Conservation (phyloP, 1,140 invertebrate genomes). For the Babylonia areolata region DNA sequence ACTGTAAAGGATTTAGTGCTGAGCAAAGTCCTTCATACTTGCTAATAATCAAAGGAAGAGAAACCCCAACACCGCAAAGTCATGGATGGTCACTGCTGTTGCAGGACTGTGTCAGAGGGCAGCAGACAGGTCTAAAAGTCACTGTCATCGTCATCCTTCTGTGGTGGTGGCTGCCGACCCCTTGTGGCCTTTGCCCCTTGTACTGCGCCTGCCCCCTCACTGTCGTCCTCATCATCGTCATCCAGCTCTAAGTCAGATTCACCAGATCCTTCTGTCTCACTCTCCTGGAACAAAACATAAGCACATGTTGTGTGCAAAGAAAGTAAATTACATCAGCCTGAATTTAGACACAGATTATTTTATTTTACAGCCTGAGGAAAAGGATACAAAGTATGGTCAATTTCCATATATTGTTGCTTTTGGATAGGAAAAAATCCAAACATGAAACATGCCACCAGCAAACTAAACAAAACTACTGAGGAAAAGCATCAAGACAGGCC, state of each 20-base stretch:
- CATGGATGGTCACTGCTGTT: too few relatives aligned
- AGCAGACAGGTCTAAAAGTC: constrained; percentile 57
- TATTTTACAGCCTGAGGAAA: too few relatives aligned
- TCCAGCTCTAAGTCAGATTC: constrained; percentile 68
- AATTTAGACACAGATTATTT: too few relatives aligned
- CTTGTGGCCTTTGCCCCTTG: constrained; percentile 37
- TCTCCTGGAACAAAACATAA: constrained; percentile 46
- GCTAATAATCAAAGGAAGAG: too few relatives aligned
- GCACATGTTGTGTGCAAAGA: neutral
- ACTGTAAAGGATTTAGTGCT: neutral
- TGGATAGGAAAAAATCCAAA: neutral
- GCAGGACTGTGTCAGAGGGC: too few relatives aligned
- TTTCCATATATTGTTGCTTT: neutral
- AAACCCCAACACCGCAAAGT: too few relatives aligned
- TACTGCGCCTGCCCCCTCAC: constrained; percentile 54
- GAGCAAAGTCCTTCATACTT: neutral
- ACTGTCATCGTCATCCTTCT: constrained; percentile 64
- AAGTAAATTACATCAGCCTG: too few relatives aligned
- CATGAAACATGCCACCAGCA: neutral
- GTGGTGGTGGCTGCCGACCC: constrained; percentile 48
- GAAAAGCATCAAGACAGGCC: too few relatives aligned
- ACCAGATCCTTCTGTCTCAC: constrained; percentile 56
- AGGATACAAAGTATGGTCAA: too few relatives aligned
- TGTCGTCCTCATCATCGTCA: constrained; percentile 68
- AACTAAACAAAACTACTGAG: neutral